Base-by-base conservation (phyloP, 2,113 vertebrate genomes). In the Istiophorus platypterus region DNA sequence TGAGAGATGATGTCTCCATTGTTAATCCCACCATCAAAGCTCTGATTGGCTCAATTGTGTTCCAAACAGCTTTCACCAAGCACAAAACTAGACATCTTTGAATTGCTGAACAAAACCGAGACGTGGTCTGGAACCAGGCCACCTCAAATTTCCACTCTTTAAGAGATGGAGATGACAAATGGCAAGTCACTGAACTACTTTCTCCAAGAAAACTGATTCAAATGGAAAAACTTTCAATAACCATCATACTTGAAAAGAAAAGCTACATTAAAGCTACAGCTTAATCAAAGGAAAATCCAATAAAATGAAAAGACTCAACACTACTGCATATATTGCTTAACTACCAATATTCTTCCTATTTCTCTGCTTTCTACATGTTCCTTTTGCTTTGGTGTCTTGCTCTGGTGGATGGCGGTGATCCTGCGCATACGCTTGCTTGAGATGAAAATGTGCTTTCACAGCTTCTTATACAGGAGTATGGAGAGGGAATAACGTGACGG, bases 371-470 rank as follows among this genome's bases (percentile, higher is more conserved):
- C 18, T 78, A 15, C 2, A 2, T 51, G 34, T 15, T 45, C 47
- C 31, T 14, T 64, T 29, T 4, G 1, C 72, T 37, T 22, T 49
- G 39, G 15, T 24, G n/a, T 56, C 10, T 12, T 14, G 42, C 17
- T 51, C 51, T n/a, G n/a, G 52, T 63, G 37, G 39, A 45, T 27
- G 37, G 15, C 22, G 34, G 37, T 11, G 73, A 61, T 47, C 15
- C 63, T 57, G 49, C 49, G 41, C 56, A 57, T 1, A 6, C 45
- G 20, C 22, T 52, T 52, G 18, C 22, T 3, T 56, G 26, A 67
- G 37, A 47, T 61, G 77, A 64, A 42, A 57, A 64, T 27, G 9
- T 17, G 68, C 59, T 68, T 81, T 72, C 58, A 5, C 42, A 29
- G 45, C 45, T 14, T 72, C 29, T 72, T 49, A 61, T 18, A 52